phyloP scores from a whole-genome alignment of 1,140 invertebrate species.

The Coboldia fuscipes region DNA sequence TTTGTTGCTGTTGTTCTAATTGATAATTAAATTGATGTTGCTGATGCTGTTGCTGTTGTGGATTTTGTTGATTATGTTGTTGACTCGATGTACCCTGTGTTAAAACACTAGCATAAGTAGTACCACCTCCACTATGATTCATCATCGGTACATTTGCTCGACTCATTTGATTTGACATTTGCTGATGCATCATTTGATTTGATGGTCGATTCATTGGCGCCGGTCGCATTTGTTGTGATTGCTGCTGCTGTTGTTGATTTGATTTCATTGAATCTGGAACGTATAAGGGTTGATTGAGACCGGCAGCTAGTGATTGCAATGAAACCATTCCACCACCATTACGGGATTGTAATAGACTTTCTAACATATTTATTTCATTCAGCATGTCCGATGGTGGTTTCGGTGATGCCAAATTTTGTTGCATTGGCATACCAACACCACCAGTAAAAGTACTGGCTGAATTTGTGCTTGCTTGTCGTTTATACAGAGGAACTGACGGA shows the following conservation, averaged over 20 bases:
- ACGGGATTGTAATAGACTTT: too few species aligned
- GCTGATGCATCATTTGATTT: constrained; percentile 9
- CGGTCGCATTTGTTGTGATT: constrained; percentile 14
- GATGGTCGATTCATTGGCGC: constrained; percentile 8
- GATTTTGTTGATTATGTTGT: constrained; percentile 1
- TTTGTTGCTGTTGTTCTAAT: background rate
- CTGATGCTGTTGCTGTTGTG: background rate
- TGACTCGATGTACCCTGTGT: constrained; percentile 14
- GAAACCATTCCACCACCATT: too few species aligned
- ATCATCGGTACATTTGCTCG: constrained; percentile 6
- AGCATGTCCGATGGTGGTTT: too few species aligned
- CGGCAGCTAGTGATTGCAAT: constrained; percentile 4
- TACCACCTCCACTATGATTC: constrained; percentile 8
- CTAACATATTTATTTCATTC: constrained; percentile 5
- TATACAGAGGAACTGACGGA: constrained; percentile 25
- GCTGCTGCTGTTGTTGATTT: constrained; percentile 11
- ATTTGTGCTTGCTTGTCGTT: constrained; percentile 16
- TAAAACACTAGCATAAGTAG: constrained; percentile 24
- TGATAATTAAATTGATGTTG: constrained; percentile 4
- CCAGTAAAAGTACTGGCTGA: constrained; percentile 3
- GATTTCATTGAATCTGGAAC: too few species aligned
- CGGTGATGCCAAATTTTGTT: too few species aligned
- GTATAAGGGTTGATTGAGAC: constrained; percentile 14
- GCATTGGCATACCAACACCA: constrained; percentile 1
- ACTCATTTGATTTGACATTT: constrained; percentile 5